Evolutionary conservation across 2,113 vertebrate species (phyloP), one percentile per base, ranked within the genome.

Genomic region (Rostratula benghalensis): DNA sequence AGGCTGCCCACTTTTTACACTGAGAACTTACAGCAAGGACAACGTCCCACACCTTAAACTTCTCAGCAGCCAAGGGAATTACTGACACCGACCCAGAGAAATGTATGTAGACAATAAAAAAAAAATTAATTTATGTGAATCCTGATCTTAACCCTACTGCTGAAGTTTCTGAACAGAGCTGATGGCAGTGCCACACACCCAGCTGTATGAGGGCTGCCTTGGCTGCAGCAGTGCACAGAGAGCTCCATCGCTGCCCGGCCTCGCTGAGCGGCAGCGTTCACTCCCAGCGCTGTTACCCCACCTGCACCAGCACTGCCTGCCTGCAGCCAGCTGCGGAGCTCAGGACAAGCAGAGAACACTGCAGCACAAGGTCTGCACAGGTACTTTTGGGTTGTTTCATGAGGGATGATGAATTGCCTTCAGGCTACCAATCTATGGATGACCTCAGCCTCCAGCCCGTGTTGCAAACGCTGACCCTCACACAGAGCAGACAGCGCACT

Each of bases 151-250:
- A 64, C 6, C 28, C 54, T 48, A 31, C 67, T 4, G 16, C 35
- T 39, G 7, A 51, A 27, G 21, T 13, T 76, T 17, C 74, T 56
- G 59, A 73, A 60, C 33, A 75, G 39, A 43, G 25, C 11, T 48
- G 37, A 23, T 15, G 6, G 23, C 23, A 54, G 13, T 4, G 5
- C 11, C 33, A 37, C 12, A 13, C 21, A 12, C 6, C 41, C 21
- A 35, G n/a, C 46, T 69, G 8, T 2, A 39, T 1, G 7, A 79
- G 21, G 39, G 4, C 67, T 46, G 25, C 43, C 65, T 46, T 9
- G 16, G 9, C 37, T n/a, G 28, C 3, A 1, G 48, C 15, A 71
- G 39, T 1, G 1, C 22, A 70, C 9, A 0, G 0, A 46, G 15
- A 70, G 16, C 60, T 35, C 30, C 23, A 10, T 31, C 17, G 7